A percentile compares a stretch with the other conserved stretches of the same genome.
Conservation (phyloP, 2,888 invertebrate species). For the Nomada fucata region DNA sequence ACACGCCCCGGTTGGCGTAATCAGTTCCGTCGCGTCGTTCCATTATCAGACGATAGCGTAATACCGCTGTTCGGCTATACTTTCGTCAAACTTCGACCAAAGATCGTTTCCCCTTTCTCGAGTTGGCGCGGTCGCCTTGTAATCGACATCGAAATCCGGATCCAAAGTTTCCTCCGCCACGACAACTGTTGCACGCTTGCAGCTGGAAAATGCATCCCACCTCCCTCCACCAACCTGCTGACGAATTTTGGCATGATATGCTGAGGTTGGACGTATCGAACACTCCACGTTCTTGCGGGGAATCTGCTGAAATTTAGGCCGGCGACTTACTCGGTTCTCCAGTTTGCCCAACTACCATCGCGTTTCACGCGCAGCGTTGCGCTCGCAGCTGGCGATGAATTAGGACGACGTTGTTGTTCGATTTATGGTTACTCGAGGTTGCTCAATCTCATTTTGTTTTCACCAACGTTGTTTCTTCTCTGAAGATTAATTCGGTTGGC, state of each 20-base stretch:
- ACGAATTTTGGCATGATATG: slow-evolving; percentile 62
- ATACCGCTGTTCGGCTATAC: slow-evolving; percentile 1
- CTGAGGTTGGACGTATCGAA: slow-evolving; percentile 26
- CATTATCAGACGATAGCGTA: slow-evolving; percentile 11
- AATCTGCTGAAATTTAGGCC: slow-evolving; percentile 20
- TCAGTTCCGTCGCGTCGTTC: slow-evolving; percentile 10
- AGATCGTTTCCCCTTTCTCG: slow-evolving; percentile 12
- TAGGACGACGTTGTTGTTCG: too few species aligned
- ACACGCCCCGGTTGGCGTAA: slow-evolving; percentile 3
- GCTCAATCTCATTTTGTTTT: too few species aligned
- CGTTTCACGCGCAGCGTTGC: slow-evolving; percentile 1
- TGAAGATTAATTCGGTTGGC: too few species aligned
- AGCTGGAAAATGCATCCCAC: slow-evolving; percentile 44
- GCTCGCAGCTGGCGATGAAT: too few species aligned
- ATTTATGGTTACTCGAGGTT: too few species aligned
- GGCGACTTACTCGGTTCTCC: not conserved
- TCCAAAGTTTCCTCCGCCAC: slow-evolving; percentile 54
- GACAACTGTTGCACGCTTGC: slow-evolving; percentile 68
- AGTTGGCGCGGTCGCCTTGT: slow-evolving; percentile 13
- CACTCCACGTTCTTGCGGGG: not conserved
- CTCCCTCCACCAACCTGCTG: not conserved
- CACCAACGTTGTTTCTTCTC: too few species aligned
- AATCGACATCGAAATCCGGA: slow-evolving; percentile 55
- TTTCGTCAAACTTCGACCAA: slow-evolving; percentile 25
- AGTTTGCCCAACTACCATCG: slow-evolving; percentile 26